Base-by-base conservation (phyloP, 1,140 invertebrate genomes). In the Diprion similis region DNA sequence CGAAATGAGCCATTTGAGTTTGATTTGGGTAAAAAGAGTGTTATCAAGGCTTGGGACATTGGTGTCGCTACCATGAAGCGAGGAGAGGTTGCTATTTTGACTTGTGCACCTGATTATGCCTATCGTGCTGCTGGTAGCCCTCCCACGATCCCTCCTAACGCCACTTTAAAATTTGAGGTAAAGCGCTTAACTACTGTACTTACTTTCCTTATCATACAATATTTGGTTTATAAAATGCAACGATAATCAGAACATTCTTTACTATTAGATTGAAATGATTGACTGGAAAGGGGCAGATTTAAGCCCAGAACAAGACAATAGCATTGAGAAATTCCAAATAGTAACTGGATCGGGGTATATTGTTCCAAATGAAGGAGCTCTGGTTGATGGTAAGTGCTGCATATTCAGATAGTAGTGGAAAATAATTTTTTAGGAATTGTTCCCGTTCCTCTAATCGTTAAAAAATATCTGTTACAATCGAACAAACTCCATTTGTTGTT, bases 21-120 rank as follows among this genome's bases (percentile, higher is more conserved):
- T 86, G 90, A 90, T 75, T 89, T 96, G 71, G 96, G 93, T 79
- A 93, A 93, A 91, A 94, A 91, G 3, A 85, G 86, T 78, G 96
- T 98, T 0, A 98, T 99, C 73, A 97, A 97, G 90, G 97, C 92
- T 88, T 99, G 98, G 95, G 98, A 99, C 82, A 91, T 96, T 77
- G 98, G 96, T 70, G 93, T 99, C 8, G 93, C 95, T 0, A 95
- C 95, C 0, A 99, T 99, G 98, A 96, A 95, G 86, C 94, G 94
- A 80, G 96, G 96, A 0, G 98, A 99, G 88, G 86, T 94, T 46
- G 93, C 94, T 64, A 88, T 92, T 46, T 86, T 99, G n/a, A 96
- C 92, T 1, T 98, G 97, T 89, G 92, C 92, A 75, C 90, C 97
- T 8, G 92, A 98, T 73, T 99, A 98, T 89, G 98, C 95, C 8